Evolutionary conservation across 2,113 vertebrate species (phyloP).

Genomic region (Trematomus loennbergii): DNA sequence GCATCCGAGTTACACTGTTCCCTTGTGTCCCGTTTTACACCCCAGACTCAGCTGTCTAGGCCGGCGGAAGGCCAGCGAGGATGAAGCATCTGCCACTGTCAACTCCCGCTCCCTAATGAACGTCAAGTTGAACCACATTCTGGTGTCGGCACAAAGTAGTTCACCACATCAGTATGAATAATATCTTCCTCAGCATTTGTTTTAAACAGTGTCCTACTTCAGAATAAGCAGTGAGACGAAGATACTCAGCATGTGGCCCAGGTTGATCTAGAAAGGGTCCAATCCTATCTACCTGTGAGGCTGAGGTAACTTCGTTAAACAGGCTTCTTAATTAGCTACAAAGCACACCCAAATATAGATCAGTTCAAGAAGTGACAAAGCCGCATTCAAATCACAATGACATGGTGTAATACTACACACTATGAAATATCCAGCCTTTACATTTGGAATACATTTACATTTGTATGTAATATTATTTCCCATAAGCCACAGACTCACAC

Average conservation of each 20-base stretch:
- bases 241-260: constrained; percentile 14
- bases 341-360: not conserved
- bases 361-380: not conserved
- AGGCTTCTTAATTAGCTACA: not conserved
- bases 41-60: constrained; percentile 60
- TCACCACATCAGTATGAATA: constrained; percentile 51
- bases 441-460: no score
- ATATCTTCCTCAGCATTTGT: constrained; percentile 31
- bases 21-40: constrained; percentile 48
- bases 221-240: constrained; percentile 34
- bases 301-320: not conserved
- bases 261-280: constrained; percentile 30
- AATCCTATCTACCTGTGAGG: constrained; percentile 23
- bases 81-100: constrained; percentile 62
- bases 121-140: constrained; percentile 45
- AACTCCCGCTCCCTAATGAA: constrained; percentile 52
- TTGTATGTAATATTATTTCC: no score
- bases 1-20: constrained; percentile 55
- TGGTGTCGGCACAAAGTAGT: constrained; percentile 47
- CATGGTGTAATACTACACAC: not conserved
- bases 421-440: not conserved
- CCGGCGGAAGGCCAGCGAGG: constrained; percentile 60
- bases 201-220: constrained; percentile 60
- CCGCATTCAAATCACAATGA: not conserved
- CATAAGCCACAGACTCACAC: no score